Evolutionary conservation across 2,888 invertebrate genomes (phyloP), one percentile per base, ranked within the genome.

Genomic region (Helicoverpa assulta): DNA sequence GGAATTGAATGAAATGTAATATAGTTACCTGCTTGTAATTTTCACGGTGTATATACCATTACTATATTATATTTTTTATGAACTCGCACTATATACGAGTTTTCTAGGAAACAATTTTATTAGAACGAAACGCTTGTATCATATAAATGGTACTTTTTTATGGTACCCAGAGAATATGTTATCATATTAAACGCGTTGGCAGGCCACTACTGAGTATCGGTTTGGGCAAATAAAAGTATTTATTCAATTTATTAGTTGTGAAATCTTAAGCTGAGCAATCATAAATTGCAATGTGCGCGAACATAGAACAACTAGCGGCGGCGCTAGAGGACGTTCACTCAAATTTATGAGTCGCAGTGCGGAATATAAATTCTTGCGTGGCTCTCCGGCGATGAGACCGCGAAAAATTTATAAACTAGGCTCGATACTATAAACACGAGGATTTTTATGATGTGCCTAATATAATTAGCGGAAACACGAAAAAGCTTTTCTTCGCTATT

Each of bases 331-430:
- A 93, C 93, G 90, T 88, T 91, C 91, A 90, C 91, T 90, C 91
- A 92, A 92, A 95, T 94, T 95, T 95, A 95, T 94, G 94, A 93
- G 94, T 92, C 94, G 94, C 94, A 95, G 79, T 95, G 94, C 94
- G 94, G 94, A 92, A 93, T 93, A 94, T 94, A 94, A 94, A 94
- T 94, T 92, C 92, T 92, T 90, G 89, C 88, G 88, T 90, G 87
- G 90, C 88, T 89, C 88, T 86, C 88, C 86, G 74, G 80, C 89
- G 89, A 89, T 87, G 91, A 89, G 87, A 89, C 89, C 89, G 82
- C 89, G 81, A 92, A 91, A 93, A 92, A 91, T 88, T 78, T 90
- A 89, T 88, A 88, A 89, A 89, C 88, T 89, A 87, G 86, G 82
- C 87, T 80, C 69, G 63, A 80, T 76, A 81, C 66, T 67, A 76